phyloP scores from a whole-genome alignment of 1,140 invertebrate species.

The Rhagoletis pomonella region DNA sequence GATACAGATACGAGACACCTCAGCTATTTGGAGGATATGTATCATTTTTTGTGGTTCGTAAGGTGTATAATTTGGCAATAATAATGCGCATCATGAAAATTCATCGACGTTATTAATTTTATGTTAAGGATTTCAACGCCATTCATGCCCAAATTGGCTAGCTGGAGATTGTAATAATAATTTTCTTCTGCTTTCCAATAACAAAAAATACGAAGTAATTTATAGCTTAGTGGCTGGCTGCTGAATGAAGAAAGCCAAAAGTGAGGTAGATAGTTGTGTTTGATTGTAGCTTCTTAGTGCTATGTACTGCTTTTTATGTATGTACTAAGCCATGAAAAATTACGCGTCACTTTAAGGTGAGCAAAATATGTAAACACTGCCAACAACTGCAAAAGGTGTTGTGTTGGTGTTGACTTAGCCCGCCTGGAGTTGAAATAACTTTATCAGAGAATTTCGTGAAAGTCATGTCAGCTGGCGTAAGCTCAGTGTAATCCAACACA shows the following conservation, averaged over 20 bases:
- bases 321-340: slow-evolving; percentile 68
- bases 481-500: slow-evolving; percentile 58
- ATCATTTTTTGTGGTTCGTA: slow-evolving; percentile 60
- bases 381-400: slow-evolving; percentile 50
- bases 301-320: neutral
- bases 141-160: neutral
- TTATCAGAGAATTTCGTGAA: slow-evolving; percentile 53
- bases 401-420: neutral
- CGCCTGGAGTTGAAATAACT: slow-evolving; percentile 8
- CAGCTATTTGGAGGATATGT: slow-evolving; percentile 1
- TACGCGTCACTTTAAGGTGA: slow-evolving; percentile 58
- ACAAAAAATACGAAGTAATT: neutral
- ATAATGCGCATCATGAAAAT: slow-evolving; percentile 71
- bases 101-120: slow-evolving; percentile 56
- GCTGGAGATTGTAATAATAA: neutral
- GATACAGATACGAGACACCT: neutral
- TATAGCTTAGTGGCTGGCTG: neutral
- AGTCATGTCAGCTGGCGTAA: slow-evolving; percentile 70
- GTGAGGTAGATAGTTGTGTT: neutral
- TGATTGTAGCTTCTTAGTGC: neutral
- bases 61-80: slow-evolving; percentile 73
- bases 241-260: neutral
- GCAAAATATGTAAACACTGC: slow-evolving; percentile 39
- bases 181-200: neutral
- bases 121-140: slow-evolving; percentile 59